phyloP scores from a whole-genome alignment of 2,113 vertebrate genomes.

The Craseonycteris thonglongyai region DNA sequence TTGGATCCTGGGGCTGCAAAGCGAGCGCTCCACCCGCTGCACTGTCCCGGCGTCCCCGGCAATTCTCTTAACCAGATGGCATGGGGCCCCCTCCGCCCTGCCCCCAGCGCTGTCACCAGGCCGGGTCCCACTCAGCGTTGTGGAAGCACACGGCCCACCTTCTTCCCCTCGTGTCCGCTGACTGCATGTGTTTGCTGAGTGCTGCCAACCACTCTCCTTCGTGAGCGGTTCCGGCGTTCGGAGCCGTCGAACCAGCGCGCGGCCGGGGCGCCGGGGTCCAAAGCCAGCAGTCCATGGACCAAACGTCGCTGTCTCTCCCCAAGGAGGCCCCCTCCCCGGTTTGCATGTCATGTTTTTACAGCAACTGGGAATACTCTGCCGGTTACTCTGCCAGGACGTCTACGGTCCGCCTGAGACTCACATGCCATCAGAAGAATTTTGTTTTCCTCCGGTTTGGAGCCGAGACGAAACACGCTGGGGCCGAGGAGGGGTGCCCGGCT shows the following conservation, averaged over 20 bases:
- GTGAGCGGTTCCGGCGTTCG: background rate
- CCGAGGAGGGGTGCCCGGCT: slow-evolving; percentile 3
- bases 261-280: no score
- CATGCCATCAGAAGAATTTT: slow-evolving; percentile 15
- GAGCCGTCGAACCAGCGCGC: no score
- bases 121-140: no score
- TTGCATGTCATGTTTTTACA: background rate
- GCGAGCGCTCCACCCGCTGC: no score
- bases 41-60: no score
- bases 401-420: background rate
- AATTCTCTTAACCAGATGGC: background rate
- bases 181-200: background rate
- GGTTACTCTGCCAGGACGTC: background rate
- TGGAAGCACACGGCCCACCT: no score
- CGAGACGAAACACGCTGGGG: slow-evolving; percentile 35
- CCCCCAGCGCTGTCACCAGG: no score
- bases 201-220: background rate
- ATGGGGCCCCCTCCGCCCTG: fast-evolving
- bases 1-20: no score
- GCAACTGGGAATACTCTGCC: background rate
- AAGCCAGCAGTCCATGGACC: background rate
- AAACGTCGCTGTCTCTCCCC: background rate
- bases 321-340: background rate
- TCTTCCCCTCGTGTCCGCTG: no score
- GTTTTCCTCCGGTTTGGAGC: background rate